Base-by-base conservation (phyloP, 2,113 vertebrate genomes). In the Micromys minutus region DNA sequence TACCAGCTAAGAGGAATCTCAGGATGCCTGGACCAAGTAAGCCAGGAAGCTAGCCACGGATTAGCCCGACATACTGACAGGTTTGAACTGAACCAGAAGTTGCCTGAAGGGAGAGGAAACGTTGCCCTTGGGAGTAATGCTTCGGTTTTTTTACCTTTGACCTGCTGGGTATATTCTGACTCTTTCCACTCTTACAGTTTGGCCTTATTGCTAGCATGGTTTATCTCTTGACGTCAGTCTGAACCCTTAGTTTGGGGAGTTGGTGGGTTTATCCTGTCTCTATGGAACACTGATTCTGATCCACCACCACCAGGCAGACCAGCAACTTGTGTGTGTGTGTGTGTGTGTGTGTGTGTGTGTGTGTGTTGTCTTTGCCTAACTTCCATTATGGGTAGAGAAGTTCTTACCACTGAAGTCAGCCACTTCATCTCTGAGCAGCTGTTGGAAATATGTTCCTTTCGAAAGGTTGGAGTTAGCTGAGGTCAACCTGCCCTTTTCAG, bases 401-500 rank as follows among this genome's bases (percentile, higher is more conserved):
- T 36, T 36, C 90, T 47, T 69, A 77, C 61, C 39, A 34, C 59
- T 22, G 10, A 72, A n/a, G 74, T 88, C 19, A 15, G 5, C 12
- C 11, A 15, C 59, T 86, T 59, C 67, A 55, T 86, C 91, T 77
- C 63, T 31, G 34, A 85, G 31, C 83, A 50, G 61, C 17, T 47
- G 83, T 67, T 65, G 90, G 34, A 71, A 91, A 92, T 77, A 75
- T 15, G 72, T 77, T 92, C 69, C 87, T 86, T 72, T 89, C 77
- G 50, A 47, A 83, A 94, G 63, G 36, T 21, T 72, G 36, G 42
- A 45, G 93, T 95, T 83, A 83, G 71, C 81, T 79, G 81, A 76
- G 94, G 86, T 95, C 90, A 93, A 39, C 57, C 29, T 89, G 83
- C 22, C 86, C 65, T 95, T 83, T 89, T 55, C 65, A 72, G 81